Conservation (phyloP, 2,113 vertebrate genomes). For the rabbit (Oryctolagus cuniculus) region DNA sequence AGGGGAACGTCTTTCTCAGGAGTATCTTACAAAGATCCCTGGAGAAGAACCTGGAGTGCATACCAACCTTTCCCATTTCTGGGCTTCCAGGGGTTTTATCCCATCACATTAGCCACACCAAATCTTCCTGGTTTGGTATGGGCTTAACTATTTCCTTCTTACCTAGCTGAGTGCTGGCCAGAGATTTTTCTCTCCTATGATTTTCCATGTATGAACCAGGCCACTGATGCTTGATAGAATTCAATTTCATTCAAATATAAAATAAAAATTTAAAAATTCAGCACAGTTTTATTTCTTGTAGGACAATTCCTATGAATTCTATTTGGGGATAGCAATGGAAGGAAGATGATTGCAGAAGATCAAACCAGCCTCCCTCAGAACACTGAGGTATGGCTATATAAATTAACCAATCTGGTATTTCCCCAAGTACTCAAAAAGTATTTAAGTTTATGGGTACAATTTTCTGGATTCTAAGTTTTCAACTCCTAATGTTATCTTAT, state of each 20-base stretch:
- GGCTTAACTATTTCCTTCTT: not conserved
- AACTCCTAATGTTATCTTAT: conserved; percentile 14
- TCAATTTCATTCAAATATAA: conserved; percentile 56
- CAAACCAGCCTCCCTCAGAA: not conserved
- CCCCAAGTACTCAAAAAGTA: conserved; percentile 32
- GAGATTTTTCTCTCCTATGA: not conserved
- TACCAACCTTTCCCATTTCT: not conserved
- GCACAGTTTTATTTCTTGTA: conserved; percentile 9
- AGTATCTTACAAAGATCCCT: not conserved
- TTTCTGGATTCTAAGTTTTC: conserved; percentile 55
- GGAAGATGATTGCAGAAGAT: not conserved
- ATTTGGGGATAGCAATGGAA: not conserved
- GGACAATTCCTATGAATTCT: conserved; percentile 1
- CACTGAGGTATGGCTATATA: not conserved
- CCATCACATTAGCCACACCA: not conserved
- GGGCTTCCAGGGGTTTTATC: not conserved
- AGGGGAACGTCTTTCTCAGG: not conserved
- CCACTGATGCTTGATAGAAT: conserved; percentile 32
- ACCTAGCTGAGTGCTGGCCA: not conserved
- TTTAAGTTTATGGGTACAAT: not conserved
- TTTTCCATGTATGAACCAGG: not conserved
- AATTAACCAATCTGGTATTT: not conserved
- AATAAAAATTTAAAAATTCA: not conserved
- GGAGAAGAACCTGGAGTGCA: not conserved
- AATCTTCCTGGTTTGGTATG: not conserved